phyloP scores from a whole-genome alignment of 2,113 vertebrate species.

The Mesoclemmys tuberculata region DNA sequence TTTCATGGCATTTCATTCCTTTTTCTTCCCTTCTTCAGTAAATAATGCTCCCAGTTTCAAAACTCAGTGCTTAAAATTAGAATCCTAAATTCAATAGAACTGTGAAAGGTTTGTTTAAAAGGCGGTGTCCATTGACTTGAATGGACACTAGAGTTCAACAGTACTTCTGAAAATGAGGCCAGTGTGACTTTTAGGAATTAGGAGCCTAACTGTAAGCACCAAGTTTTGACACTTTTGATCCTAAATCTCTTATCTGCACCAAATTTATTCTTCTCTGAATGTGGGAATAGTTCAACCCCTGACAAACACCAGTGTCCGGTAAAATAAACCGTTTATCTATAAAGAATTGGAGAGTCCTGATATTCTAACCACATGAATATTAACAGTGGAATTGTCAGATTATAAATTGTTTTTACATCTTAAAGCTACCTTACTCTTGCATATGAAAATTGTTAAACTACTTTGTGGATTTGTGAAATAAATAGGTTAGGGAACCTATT shows the following conservation, averaged over 20 bases:
- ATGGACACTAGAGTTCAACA: not conserved
- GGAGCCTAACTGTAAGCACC: not conserved
- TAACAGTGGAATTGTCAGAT: not conserved
- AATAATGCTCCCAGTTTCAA: conserved; percentile 42
- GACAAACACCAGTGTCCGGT: not conserved
- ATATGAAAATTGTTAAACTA: not conserved
- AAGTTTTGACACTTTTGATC: not conserved
- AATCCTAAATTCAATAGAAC: conserved; percentile 20
- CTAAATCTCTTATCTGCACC: not conserved
- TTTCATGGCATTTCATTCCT: conserved; percentile 47
- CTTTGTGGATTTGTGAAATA: rapidly evolving
- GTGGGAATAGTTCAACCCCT: rapidly evolving
- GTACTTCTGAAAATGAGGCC: not conserved
- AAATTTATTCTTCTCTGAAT: not conserved
- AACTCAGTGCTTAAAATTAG: conserved; percentile 45
- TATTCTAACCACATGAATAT: not conserved
- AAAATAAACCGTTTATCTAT: not conserved
- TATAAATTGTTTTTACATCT: not conserved
- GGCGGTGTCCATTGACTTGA: not conserved
- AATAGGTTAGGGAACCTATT: not conserved
- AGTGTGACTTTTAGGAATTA: not conserved
- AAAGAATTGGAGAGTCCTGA: not conserved
- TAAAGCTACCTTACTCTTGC: not conserved
- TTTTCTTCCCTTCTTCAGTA: conserved; percentile 47
- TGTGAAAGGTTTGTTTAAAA: not conserved